Evolutionary conservation across 2,797 vertebrate species (phyloP), one percentile per base, ranked within the genome.

Genomic region (Strix occidentalis): DNA sequence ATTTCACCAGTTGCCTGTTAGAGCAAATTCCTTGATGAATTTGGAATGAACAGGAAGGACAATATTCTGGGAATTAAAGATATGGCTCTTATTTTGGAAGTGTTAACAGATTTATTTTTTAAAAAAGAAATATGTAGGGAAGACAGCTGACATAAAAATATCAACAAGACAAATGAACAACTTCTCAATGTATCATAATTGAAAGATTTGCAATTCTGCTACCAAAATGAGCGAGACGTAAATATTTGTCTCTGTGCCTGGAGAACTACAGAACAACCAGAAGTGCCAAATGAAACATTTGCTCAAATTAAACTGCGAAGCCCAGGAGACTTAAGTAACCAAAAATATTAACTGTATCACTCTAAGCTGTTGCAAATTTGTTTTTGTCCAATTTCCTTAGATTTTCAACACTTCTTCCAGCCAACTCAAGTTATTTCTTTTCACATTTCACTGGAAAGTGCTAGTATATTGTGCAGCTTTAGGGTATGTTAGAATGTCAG

Each of bases 221-320:
- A 74, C 66, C 64, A 63, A 95, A 96, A 92, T 25, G 90, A 85
- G 91, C 17, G 60, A 95, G 91, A 95, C 89, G 95, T 95, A 97
- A 96, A 97, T 97, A 98, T 94, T 97, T 97, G 91, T 76, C 95
- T 77, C 76, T 23, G 72, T 76, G 96, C 54, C 94, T 95, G 94
- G 88, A 96, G 96, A 97, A 94, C 84, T 87, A 77, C 50, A 90
- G 90, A 94, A 84, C 91, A 33, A 93, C 77, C 92, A 96, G 78
- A 96, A 96, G 96, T 96, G 97, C 97, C 96, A 97, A 97, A 94
- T 86, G 93, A 95, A 96, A 97, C 95, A 97, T 93, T 96, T 95
- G 92, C 94, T 96, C 94, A 87, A 93, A 96, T 94, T 90, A 95
- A 96, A 96, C 86, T 37, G 90, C 92, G 51, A 95, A 93, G 80